Conservation (phyloP, 2,113 vertebrate species). For the Stomatorhinus ivindoensis region DNA sequence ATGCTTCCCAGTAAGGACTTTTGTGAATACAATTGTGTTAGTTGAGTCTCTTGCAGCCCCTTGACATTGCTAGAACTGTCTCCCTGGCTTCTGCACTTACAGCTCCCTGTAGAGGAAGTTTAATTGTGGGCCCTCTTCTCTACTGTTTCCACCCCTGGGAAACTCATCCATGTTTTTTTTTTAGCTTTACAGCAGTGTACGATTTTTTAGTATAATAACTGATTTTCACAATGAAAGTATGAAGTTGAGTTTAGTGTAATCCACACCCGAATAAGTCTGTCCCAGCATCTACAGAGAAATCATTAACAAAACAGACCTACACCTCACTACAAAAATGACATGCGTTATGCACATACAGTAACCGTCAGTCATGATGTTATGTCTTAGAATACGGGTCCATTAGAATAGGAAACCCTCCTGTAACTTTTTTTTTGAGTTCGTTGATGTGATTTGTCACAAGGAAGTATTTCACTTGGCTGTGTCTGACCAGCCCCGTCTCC, state of each 20-base stretch:
- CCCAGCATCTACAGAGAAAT: neutral
- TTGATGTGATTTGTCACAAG: neutral
- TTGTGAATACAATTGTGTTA: neutral
- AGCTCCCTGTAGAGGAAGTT: slow-evolving; percentile 26
- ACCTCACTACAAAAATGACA: neutral
- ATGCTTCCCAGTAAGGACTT: neutral
- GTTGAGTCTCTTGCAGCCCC: neutral
- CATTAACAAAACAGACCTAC: neutral
- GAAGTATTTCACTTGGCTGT: slow-evolving; percentile 19
- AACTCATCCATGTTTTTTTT: neutral
- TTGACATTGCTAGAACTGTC: neutral
- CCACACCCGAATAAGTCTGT: neutral
- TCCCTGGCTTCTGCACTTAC: neutral
- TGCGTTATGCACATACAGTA: neutral
- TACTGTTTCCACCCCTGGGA: neutral
- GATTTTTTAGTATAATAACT: neutral
- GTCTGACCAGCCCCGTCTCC: slow-evolving; percentile 38
- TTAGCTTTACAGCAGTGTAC: neutral
- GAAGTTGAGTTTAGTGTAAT: neutral
- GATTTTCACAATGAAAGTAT: neutral
- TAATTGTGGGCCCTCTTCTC: neutral
- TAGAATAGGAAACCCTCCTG: neutral
- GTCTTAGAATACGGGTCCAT: neutral
- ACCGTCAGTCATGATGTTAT: neutral
- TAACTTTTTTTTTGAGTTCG: neutral